Percentiles rank a stretch among this genome's conserved stretches.
Evolutionary conservation across 2,888 invertebrate genomes (phyloP).

Genomic region (Apocheima hispidaria): DNA sequence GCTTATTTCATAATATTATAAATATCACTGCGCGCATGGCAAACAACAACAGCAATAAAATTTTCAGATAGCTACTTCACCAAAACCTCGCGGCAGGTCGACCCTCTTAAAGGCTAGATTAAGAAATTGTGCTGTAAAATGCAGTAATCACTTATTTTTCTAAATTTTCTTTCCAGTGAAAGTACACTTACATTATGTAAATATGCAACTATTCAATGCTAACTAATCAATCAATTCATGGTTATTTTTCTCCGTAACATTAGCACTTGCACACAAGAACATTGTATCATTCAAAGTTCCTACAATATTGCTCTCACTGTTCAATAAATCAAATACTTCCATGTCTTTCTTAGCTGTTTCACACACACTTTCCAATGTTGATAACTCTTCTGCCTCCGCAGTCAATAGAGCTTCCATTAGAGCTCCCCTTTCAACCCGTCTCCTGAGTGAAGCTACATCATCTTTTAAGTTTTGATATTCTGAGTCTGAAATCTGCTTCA

Average conservation of each 20-base stretch:
- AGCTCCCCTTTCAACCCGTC: conserved; percentile 72
- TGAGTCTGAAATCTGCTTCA: conserved; percentile 65
- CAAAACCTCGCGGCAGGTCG: too few relatives aligned
- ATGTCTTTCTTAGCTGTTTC: conserved; percentile 76
- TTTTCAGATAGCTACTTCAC: too few relatives aligned
- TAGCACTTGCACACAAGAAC: conserved; percentile 68
- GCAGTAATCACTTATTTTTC: too few relatives aligned
- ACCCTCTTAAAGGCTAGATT: too few relatives aligned
- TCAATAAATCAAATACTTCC: conserved; percentile 69
- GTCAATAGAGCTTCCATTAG: conserved; percentile 73
- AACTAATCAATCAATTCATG: conserved; percentile 30
- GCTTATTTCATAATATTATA: too few relatives aligned
- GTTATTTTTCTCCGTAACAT: conserved; percentile 58
- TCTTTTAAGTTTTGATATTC: conserved; percentile 70
- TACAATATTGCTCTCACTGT: conserved; percentile 58
- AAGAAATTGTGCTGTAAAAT: too few relatives aligned
- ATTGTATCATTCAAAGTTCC: conserved; percentile 62
- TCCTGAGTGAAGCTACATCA: conserved; percentile 67
- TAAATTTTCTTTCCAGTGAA: too few relatives aligned
- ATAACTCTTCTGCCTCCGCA: conserved; percentile 73
- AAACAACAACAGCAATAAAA: too few relatives aligned
- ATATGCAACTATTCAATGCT: neutral
- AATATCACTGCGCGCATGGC: too few relatives aligned
- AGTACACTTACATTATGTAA: too few relatives aligned
- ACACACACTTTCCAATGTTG: conserved; percentile 70